These are phyloP conservation scores for Hippocampus guttulatus DNA, from an alignment of 2,113 vertebrate genomes.

Conservation along the genomic window DNA sequence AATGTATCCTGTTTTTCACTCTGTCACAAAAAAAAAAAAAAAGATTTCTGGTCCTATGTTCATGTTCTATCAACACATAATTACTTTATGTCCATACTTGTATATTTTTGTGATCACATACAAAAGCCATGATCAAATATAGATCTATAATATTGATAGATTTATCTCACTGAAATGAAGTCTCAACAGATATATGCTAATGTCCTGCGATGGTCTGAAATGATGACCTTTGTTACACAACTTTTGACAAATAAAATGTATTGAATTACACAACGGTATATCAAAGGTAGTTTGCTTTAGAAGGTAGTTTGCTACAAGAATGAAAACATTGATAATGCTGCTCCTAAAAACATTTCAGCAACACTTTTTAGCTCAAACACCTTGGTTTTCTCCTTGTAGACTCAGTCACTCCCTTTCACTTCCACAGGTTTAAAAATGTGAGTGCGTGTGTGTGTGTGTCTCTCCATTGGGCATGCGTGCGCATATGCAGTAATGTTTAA, in stretches of 20 bases:
- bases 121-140: too few species aligned
- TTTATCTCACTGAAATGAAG: neutral
- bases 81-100: neutral
- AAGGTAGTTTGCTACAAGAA: neutral
- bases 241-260: too few species aligned
- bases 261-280: too few species aligned
- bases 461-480: neutral
- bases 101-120: neutral
- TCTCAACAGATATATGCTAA: too few species aligned
- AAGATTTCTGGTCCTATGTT: too few species aligned
- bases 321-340: neutral
- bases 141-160: too few species aligned
- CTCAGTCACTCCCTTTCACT: constrained; percentile 9
- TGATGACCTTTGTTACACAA: neutral
- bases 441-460: neutral
- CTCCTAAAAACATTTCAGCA: neutral
- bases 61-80: too few species aligned
- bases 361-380: neutral
- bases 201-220: neutral
- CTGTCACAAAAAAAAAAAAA: too few species aligned
- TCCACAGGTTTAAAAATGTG: constrained; percentile 23
- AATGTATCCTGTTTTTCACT: too few species aligned
- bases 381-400: constrained; percentile 1
- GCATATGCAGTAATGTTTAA: constrained; percentile 35
- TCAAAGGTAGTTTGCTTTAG: too few species aligned